Evolutionary conservation across 2,888 invertebrate species (phyloP), one percentile per base, ranked within the genome.

Genomic region (Rhamphomyia laevipes): DNA sequence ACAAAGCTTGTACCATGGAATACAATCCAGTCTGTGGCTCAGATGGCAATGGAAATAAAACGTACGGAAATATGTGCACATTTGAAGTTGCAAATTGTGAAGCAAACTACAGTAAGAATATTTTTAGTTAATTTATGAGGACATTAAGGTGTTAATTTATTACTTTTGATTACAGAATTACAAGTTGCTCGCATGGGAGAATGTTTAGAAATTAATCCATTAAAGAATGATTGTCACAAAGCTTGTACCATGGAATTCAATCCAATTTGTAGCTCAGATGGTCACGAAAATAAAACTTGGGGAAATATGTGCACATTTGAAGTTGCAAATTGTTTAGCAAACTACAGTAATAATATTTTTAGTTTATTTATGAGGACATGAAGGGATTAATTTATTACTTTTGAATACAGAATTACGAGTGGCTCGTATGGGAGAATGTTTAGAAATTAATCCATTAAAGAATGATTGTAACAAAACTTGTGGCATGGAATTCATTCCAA

Each of bases 181-280:
- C 37, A 9, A 6, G 4, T 37, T 3, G n/a, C 16, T n/a, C n/a
- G 9, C 4, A 4, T 16, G 4, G 37, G 15, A 37, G 15, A 37
- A 37, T 37, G 37, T 37, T 37, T 7, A 37, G 11, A 9, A 30
- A 30, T 30, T 30, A 11, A 30, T 9, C 7, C 6, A 9, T 30
- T 30, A n/a, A n/a, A n/a, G n/a, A n/a, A 16, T 16, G 33, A 41
- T 6, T 48, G 47, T 27, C 6, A 27, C 3, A 37, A 9, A 43
- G 16, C 9, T 7, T 48, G 44, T 18, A 17, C 48, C 17, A 12
- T 18, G 11, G n/a, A 31, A 4, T 13, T n/a, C n/a, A 4, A 40
- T 4, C 46, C 46, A 31, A 30, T 37, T n/a, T 53, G 53, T 43
- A 51, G 43, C 10, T 49, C 31, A 30, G 37, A 53, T 47, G 53